A percentile compares a stretch with the other conserved stretches of the same genome.
phyloP scores from a whole-genome alignment of 2,888 invertebrate species.

The Pimpla rufipes region DNA sequence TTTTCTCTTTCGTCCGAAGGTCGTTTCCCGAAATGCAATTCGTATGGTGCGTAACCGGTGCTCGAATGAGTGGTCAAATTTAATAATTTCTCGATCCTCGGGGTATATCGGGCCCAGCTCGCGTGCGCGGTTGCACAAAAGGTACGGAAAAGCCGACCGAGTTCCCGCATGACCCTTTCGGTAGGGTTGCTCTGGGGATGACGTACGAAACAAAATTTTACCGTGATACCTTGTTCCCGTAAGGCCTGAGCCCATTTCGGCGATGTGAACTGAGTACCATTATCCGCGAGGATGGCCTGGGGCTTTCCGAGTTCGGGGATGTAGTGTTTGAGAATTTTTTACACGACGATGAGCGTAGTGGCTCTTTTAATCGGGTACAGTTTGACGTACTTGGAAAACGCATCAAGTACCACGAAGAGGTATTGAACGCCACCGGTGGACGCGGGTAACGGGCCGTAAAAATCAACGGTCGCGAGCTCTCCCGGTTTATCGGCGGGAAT shows the following conservation, averaged over 20 bases:
- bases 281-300: not conserved
- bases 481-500: not conserved
- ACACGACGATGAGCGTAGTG: not conserved
- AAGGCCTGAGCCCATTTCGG: not conserved
- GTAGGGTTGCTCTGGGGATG: slow-evolving; percentile 3
- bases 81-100: not conserved
- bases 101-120: not conserved
- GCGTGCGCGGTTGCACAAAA: not conserved
- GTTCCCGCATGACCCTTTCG: slow-evolving; percentile 1
- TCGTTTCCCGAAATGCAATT: not conserved
- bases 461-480: not conserved
- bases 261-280: not conserved
- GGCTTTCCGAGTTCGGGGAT: slow-evolving; percentile 1
- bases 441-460: not conserved
- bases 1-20: not conserved
- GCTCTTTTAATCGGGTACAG: not conserved
- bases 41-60: not conserved
- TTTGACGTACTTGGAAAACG: not conserved
- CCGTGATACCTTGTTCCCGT: not conserved
- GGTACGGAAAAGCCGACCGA: not conserved
- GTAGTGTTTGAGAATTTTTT: not conserved
- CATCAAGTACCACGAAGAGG: not conserved
- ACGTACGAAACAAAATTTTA: not conserved
- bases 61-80: not conserved
- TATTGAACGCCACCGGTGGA: not conserved